Evolutionary conservation across 1,140 invertebrate species (phyloP).

Genomic region (Apis laboriosa): DNA sequence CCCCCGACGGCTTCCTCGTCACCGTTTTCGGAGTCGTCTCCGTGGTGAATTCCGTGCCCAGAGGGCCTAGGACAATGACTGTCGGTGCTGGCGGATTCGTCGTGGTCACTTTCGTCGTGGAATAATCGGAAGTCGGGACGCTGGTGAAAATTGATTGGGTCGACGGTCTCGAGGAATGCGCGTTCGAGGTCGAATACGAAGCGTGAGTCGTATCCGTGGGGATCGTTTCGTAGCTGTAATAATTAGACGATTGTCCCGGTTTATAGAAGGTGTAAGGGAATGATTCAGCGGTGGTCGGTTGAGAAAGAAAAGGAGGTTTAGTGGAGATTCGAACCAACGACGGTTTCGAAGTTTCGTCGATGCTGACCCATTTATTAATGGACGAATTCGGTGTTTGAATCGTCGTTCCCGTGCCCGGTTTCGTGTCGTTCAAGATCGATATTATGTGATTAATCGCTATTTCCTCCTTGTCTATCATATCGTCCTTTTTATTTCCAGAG

Average conservation of each 20-base stretch:
- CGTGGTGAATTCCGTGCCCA: conserved; percentile 79
- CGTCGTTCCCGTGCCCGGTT: conserved; percentile 71
- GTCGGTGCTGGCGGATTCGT: conserved; percentile 84
- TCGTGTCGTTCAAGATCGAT: conserved; percentile 85
- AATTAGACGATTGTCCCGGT: conserved; percentile 70
- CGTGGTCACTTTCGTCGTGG: conserved; percentile 73
- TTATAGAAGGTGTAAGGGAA: conserved; percentile 75
- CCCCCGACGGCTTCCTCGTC: conserved; percentile 55
- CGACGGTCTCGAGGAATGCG: conserved; percentile 51
- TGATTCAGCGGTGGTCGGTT: conserved; percentile 49
- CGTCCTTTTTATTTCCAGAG: conserved; percentile 75
- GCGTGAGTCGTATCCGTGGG: conserved; percentile 60
- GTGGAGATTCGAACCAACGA: conserved; percentile 54
- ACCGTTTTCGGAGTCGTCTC: conserved; percentile 72
- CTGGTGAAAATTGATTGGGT: conserved; percentile 40
- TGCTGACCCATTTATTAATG: conserved; percentile 80
- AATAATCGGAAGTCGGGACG: conserved; percentile 56
- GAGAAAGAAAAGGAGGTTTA: conserved; percentile 53
- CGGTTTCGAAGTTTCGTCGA: conserved; percentile 75
- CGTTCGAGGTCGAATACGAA: conserved; percentile 48
- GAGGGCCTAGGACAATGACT: conserved; percentile 86
- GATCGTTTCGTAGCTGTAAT: conserved; percentile 74
- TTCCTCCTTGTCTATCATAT: conserved; percentile 75
- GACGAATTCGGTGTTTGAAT: conserved; percentile 69
- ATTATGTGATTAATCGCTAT: conserved; percentile 83